phyloP scores from a whole-genome alignment of 2,888 invertebrate species.

The Microplitis manilae region DNA sequence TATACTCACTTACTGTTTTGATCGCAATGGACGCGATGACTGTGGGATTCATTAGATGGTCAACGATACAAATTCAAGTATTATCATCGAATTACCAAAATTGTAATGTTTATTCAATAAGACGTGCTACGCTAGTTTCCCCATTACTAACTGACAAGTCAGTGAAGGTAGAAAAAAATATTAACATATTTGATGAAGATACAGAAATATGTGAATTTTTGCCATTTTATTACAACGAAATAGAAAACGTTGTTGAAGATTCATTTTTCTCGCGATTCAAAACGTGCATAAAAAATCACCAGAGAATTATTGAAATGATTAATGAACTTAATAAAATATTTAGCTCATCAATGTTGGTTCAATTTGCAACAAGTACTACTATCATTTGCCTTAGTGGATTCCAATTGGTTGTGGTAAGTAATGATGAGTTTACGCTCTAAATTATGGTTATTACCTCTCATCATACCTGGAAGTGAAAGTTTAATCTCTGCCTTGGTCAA shows the following conservation, averaged over 20 bases:
- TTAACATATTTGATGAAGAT: background rate
- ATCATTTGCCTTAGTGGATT: slow-evolving; percentile 65
- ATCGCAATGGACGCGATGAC: slow-evolving; percentile 54
- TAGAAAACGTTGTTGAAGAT: slow-evolving; percentile 12
- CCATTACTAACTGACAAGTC: background rate
- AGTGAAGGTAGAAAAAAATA: background rate
- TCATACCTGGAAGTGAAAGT: too few relatives aligned
- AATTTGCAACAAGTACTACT: slow-evolving; percentile 60
- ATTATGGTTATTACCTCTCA: too few relatives aligned
- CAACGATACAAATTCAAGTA: background rate
- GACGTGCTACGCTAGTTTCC: background rate
- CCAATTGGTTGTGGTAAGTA: slow-evolving; percentile 57
- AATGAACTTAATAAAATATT: slow-evolving; percentile 56
- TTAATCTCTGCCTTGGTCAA: too few relatives aligned
- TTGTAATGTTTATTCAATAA: background rate
- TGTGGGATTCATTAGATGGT: background rate
- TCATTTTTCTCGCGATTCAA: slow-evolving; percentile 45
- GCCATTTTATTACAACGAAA: slow-evolving; percentile 41
- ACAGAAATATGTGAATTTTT: slow-evolving; percentile 33
- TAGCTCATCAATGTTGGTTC: slow-evolving; percentile 56
- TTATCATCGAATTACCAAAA: background rate
- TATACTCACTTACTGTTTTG: slow-evolving; percentile 52
- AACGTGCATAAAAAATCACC: slow-evolving; percentile 54
- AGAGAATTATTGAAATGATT: slow-evolving; percentile 52
- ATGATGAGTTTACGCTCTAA: background rate